Base-by-base conservation (phyloP, 2,113 vertebrate species). In the Silurus glanis region DNA sequence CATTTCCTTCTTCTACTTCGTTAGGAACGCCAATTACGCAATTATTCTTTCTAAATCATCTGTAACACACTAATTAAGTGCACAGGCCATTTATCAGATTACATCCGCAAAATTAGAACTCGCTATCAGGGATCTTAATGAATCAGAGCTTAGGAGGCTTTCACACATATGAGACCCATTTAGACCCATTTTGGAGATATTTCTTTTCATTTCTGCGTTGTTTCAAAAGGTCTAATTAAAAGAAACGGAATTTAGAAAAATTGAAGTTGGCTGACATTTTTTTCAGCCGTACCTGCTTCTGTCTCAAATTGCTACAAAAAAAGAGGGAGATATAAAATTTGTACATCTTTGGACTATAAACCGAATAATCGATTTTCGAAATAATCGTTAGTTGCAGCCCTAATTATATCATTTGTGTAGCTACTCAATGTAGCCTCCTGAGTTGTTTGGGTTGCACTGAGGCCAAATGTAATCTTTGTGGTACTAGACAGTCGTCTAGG, bases 401-500 rank as follows among this genome's bases (percentile, higher is more conserved):
- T 37, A 37, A 37, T 37, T 37, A 37, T 37, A 3, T 8, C 5
- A 6, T 51, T 66, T 2, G 6, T 55, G 9, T 23, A 23, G 16
- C 37, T 21, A 37, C 28, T 19, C 62, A 53, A 14, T 79, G 23
- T 14, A 23, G 19, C 61, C 55, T 67, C 28, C 45, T 58, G n/a
- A 79, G 28, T 17, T 55, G 14, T 62, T 72, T 80, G 55, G 53
- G 58, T 4, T n/a, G 14, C 45, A 49, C 5, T 16, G 19, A 45
- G 8, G 55, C 25, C 76, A 56, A 69, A 69, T 59, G 67, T 67
- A 71, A 82, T 80, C 6, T 59, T 59, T n/a, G 55, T 67, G 80
- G 3, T 79, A 14, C 47, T 86, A n/a, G 76, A 74, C 74, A 72
- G 74, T 49, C 10, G 72, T 80, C 72, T 80, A 25, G 28, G 81